Evolutionary conservation across 2,113 vertebrate species (phyloP).

Genomic region (Arvicanthis niloticus): DNA sequence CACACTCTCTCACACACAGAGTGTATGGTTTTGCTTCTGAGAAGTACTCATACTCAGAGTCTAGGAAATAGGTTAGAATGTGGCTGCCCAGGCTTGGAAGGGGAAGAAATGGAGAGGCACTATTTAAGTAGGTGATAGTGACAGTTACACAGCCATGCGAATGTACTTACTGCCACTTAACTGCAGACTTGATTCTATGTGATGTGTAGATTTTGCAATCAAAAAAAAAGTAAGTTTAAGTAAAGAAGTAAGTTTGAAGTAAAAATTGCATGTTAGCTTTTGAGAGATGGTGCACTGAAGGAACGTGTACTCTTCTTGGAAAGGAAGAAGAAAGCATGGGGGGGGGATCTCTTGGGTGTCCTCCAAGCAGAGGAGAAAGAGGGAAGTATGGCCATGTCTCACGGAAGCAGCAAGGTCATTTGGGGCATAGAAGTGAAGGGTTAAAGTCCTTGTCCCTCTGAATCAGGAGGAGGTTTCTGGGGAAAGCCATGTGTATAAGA

Average conservation of each 20-base stretch:
- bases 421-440: neutral
- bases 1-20: neutral
- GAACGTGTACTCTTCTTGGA: neutral
- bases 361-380: neutral
- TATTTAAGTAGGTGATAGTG: neutral
- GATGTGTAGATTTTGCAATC: conserved; percentile 15
- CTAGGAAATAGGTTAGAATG: neutral
- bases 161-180: neutral
- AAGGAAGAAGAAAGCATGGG: neutral
- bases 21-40: neutral
- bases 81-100: neutral
- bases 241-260: neutral
- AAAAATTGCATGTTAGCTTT: neutral
- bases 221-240: neutral
- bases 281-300: neutral
- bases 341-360: neutral
- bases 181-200: neutral
- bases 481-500: neutral
- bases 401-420: neutral
- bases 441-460: neutral
- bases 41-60: neutral
- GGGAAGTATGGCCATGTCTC: neutral
- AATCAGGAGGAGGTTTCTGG: neutral
- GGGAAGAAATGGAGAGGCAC: neutral
- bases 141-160: neutral